phyloP scores from a whole-genome alignment of 2,888 invertebrate genomes.

The Alentia gelatinosa region DNA sequence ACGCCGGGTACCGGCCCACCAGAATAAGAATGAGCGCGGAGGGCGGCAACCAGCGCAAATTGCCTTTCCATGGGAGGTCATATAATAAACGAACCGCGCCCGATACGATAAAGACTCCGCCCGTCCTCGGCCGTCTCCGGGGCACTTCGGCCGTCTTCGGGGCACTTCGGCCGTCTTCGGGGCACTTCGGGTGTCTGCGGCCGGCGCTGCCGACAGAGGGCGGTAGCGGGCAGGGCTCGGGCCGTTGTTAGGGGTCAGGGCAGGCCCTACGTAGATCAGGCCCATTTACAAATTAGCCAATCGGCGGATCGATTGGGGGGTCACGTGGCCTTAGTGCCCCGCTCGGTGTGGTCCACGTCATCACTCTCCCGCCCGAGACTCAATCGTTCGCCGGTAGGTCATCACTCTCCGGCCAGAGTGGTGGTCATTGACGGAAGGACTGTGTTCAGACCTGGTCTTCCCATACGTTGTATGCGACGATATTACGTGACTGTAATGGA shows the following conservation, averaged over 20 bases:
- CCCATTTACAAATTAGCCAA: conserved; percentile 14
- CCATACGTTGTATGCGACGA: too few relatives aligned
- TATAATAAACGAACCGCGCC: not conserved
- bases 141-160: not conserved
- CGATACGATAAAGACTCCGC: not conserved
- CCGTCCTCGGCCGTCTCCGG: not conserved
- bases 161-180: not conserved
- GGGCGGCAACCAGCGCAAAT: not conserved
- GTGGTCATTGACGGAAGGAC: not conserved
- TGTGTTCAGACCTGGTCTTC: too few relatives aligned
- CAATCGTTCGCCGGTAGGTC: not conserved
- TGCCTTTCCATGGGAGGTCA: conserved; percentile 11
- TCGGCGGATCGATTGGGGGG: not conserved
- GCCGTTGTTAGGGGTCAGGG: not conserved
- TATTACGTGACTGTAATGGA: too few relatives aligned
- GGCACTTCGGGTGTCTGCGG: not conserved
- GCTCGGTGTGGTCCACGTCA: not conserved
- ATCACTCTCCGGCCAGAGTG: not conserved
- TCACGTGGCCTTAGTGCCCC: not conserved
- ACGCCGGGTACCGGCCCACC: not conserved
- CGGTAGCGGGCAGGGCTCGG: not conserved
- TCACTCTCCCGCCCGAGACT: not conserved
- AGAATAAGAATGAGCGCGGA: not conserved
- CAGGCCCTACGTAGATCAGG: not conserved
- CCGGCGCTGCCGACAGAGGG: not conserved